These are phyloP conservation scores for Cirrhinus mrigala DNA, from an alignment of 2,797 vertebrate species.

Conservation along the genomic window DNA sequence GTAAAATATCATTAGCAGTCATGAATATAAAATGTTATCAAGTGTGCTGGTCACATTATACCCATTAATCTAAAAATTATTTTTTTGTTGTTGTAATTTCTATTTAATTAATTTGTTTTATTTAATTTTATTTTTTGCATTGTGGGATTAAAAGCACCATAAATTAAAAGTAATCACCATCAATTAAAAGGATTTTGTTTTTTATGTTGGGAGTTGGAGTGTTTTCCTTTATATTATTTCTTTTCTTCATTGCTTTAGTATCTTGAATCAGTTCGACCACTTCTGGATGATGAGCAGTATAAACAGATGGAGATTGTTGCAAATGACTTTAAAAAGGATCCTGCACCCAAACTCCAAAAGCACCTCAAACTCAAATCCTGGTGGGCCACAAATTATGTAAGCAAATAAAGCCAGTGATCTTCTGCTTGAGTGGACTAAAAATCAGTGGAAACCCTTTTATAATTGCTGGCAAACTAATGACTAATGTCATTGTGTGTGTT, in stretches of 20 bases:
- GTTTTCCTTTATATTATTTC: neutral
- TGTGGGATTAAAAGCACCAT: neutral
- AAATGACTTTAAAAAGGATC: conserved; percentile 84
- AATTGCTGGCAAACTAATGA: neutral
- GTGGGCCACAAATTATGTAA: conserved; percentile 94
- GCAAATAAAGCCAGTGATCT: conserved; percentile 61
- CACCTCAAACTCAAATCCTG: conserved; percentile 91
- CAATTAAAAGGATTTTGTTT: neutral
- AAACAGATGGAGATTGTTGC: conserved; percentile 84
- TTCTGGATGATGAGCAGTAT: conserved; percentile 83
- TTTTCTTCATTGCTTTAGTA: conserved; percentile 77
- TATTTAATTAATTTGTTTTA: neutral
- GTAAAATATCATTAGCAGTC: conserved; percentile 70
- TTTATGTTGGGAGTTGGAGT: neutral
- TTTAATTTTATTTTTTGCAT: neutral
- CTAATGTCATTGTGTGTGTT: conserved; percentile 8
- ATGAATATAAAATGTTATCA: neutral
- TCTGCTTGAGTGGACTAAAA: neutral
- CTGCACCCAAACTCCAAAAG: conserved; percentile 86
- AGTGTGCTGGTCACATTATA: neutral
- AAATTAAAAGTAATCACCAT: neutral
- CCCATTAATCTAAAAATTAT: neutral
- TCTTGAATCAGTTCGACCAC: conserved; percentile 88
- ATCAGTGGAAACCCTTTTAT: neutral
- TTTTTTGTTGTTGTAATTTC: neutral